Evolutionary conservation across 30 jellyfish, hydroid and myxozoan genomes (phyloP).

Genomic region (Aurelia aurita complex sp. Pacific): DNA sequence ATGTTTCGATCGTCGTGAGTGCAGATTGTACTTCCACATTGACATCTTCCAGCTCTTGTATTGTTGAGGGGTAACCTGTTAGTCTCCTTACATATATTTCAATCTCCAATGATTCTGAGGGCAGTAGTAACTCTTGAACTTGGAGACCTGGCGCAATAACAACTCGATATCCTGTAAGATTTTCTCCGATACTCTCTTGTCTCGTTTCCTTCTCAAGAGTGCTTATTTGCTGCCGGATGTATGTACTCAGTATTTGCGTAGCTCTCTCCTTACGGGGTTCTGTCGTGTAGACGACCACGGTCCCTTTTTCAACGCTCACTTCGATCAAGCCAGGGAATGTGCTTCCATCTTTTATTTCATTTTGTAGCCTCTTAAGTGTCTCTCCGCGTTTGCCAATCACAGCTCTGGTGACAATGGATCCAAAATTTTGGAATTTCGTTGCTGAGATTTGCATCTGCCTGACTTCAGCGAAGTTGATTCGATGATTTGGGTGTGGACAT

Average conservation of each 20-base stretch:
- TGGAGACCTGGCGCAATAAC: constrained; percentile 15
- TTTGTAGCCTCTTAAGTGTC: constrained; percentile 22
- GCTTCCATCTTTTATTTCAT: neutral
- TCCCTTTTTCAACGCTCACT: neutral
- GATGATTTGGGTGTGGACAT: constrained; percentile 6
- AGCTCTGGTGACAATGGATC: constrained; percentile 13
- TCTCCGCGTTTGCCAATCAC: constrained; percentile 41
- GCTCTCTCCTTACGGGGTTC: neutral
- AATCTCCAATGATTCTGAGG: neutral
- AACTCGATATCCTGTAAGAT: constrained; percentile 11
- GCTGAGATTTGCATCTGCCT: neutral
- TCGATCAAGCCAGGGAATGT: constrained; percentile 18
- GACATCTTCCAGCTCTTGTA: neutral
- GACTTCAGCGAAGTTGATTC: neutral
- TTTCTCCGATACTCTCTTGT: constrained; percentile 11
- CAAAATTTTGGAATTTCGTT: constrained; percentile 4
- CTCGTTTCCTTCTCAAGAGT: neutral
- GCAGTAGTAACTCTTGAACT: neutral
- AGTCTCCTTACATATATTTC: neutral
- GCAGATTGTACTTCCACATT: neutral
- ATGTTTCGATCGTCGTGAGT: neutral
- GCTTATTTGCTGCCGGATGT: neutral
- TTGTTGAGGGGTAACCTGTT: neutral
- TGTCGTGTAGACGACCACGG: neutral
- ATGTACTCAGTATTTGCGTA: neutral